Evolutionary conservation across 2,888 invertebrate species (phyloP).

Genomic region (Pseudococcus longispinus): DNA sequence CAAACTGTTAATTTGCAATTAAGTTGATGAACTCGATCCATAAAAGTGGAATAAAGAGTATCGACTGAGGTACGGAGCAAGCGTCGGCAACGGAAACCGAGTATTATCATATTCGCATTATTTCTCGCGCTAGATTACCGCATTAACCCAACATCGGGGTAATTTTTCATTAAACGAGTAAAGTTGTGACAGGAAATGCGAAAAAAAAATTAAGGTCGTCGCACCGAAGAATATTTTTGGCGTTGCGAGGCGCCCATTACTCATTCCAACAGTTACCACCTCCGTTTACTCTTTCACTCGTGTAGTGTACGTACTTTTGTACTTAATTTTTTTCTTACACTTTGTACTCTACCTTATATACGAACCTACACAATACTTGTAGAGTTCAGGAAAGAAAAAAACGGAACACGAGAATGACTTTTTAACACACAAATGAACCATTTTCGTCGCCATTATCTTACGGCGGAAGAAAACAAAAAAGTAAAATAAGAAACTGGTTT

Average conservation of each 20-base stretch:
- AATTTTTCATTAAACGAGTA: conserved; percentile 15
- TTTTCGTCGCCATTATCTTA: not conserved
- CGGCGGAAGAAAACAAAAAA: not conserved
- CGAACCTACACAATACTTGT: no score
- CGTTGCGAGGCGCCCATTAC: not conserved
- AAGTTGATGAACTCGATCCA: conserved; percentile 38
- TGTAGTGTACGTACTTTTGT: not conserved
- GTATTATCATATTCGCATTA: conserved; percentile 11
- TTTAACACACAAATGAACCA: conserved; percentile 9
- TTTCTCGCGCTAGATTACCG: conserved; percentile 1
- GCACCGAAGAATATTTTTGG: conserved; percentile 2
- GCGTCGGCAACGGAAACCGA: not conserved
- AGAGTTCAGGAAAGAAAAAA: not conserved
- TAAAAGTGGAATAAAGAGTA: conserved; percentile 31
- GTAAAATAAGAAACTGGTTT: not conserved
- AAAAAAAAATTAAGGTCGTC: conserved; percentile 25
- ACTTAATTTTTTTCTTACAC: not conserved
- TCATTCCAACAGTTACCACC: not conserved
- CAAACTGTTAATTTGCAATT: conserved; percentile 39
- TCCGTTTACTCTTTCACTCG: not conserved
- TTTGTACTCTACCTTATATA: not conserved
- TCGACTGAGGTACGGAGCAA: not conserved
- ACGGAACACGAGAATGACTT: conserved; percentile 4
- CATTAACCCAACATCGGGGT: not conserved
- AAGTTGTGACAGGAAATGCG: conserved; percentile 1